Conservation (phyloP, 2,797 vertebrate genomes). For the Morus bassanus region DNA sequence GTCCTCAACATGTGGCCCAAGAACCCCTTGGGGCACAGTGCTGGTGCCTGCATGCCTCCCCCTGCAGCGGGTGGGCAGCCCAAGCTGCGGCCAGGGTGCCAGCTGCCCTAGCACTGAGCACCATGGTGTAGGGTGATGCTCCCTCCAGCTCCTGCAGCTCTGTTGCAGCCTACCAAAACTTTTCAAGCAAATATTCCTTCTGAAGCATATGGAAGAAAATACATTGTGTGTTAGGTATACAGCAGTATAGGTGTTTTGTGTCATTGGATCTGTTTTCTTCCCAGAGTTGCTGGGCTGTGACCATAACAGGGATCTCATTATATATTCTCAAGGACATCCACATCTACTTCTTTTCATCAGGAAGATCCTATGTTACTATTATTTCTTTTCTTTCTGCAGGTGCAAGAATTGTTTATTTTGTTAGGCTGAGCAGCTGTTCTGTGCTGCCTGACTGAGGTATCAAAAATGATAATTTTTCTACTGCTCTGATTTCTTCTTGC, state of each 20-base stretch:
- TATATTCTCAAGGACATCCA: neutral
- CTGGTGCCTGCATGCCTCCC: neutral
- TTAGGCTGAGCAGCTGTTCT: neutral
- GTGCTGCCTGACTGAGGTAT: neutral
- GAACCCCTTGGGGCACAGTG: neutral
- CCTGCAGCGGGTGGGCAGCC: neutral
- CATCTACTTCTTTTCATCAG: neutral
- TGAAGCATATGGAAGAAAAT: neutral
- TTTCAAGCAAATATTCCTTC: neutral
- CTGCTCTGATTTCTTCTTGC: neutral
- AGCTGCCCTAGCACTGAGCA: fast-evolving
- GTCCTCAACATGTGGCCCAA: neutral
- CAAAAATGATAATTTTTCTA: neutral
- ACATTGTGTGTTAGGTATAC: neutral
- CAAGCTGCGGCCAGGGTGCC: neutral
- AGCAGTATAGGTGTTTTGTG: neutral
- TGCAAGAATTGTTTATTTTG: neutral
- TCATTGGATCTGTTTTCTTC: neutral
- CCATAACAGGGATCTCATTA: neutral
- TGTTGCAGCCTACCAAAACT: neutral
- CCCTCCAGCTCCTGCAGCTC: neutral
- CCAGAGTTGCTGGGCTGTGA: neutral
- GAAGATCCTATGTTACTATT: neutral
- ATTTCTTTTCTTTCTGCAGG: neutral
- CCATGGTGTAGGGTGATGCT: fast-evolving